A percentile compares a stretch with the other conserved stretches of the same genome.
These are phyloP conservation scores for Astropecten irregularis DNA, from an alignment of 53 echinoderm and acorn worm species.

Conservation along the genomic window DNA sequence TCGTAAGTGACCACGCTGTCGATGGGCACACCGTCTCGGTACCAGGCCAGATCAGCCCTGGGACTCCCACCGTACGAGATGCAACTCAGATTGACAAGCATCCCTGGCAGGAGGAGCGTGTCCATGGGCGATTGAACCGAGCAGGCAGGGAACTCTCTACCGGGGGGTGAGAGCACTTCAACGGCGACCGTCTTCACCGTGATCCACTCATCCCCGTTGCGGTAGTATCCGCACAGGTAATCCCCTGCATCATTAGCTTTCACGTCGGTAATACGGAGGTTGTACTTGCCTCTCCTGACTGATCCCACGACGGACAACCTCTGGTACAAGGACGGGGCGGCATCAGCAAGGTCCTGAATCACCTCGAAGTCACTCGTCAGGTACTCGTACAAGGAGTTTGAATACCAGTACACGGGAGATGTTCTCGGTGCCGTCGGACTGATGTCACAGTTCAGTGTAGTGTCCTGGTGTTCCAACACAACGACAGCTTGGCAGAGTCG, in stretches of 20 bases:
- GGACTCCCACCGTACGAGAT: constrained; percentile 58
- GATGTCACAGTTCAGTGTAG: constrained; percentile 21
- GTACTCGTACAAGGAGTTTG: constrained; percentile 37
- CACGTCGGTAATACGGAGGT: constrained; percentile 38
- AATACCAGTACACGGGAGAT: constrained; percentile 57
- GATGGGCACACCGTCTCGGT: constrained; percentile 42
- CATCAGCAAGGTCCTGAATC: not conserved
- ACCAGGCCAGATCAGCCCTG: constrained; percentile 41
- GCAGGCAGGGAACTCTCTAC: constrained; percentile 45
- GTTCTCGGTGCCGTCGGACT: constrained; percentile 16
- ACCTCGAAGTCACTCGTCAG: constrained; percentile 11
- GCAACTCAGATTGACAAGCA: constrained; percentile 39
- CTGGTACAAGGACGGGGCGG: not conserved
- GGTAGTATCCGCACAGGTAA: constrained; percentile 55
- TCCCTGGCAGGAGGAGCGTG: constrained; percentile 33
- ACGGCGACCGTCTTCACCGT: constrained; percentile 34
- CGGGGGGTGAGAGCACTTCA: constrained; percentile 39
- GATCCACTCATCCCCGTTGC: constrained; percentile 4
- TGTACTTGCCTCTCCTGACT: constrained; percentile 25
- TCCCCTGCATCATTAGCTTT: constrained; percentile 53
- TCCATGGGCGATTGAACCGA: constrained; percentile 29
- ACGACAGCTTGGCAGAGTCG: constrained; percentile 10
- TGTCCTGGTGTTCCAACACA: constrained; percentile 19
- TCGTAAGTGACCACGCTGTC: not conserved
- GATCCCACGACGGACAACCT: constrained; percentile 31